Evolutionary conservation across 2,113 vertebrate genomes (phyloP), one percentile per base, ranked within the genome.

Genomic region (Mystacornis crossleyi): DNA sequence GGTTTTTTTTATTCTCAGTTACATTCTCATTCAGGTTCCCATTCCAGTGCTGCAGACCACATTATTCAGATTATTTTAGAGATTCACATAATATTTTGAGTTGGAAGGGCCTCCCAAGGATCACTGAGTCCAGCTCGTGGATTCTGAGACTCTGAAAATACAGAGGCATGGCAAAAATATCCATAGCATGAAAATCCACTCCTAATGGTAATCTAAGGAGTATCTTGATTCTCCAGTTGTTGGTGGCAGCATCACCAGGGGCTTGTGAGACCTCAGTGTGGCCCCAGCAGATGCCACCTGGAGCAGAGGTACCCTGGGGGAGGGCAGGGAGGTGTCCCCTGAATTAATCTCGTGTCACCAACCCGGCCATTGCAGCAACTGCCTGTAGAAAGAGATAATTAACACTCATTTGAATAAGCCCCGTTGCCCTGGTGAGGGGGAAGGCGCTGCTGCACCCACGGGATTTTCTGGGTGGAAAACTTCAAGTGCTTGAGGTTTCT

Each of bases 351-450:
- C 4, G 0, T 14, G 40, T 31, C 60, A 66, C 62, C 62, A 40
- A 0, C 60, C 3, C 1, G 1, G 4, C 13, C 24, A 3, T 36
- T 2, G 4, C 78, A 33, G 13, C 1, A 5, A 0, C 42, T 93
- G 90, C 70, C 87, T 93, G 78, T 47, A 2, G 21, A 34, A 28
- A 40, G 45, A 50, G 74, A 19, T 34, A 2, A 70, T 90, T 77
- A 15, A 36, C 15, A 0, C 45, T 55, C 4, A 38, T 31, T 14
- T 23, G 66, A 87, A 60, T 47, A 33, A 85, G 12, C 51, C 83
- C 6, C 26, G 1, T 3, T 1, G 38, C 93, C 3, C 8, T 10
- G 71, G 48, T 36, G 48, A 10, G 1, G 62, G 25, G 53, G n/a
- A 16, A 31, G 21, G 2, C 0, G 31, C 77, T 34, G 10, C 5